A percentile compares a stretch with the other conserved stretches of the same genome.
Evolutionary conservation across 2,888 invertebrate species (phyloP).

Genomic region (Polyploca ridens): DNA sequence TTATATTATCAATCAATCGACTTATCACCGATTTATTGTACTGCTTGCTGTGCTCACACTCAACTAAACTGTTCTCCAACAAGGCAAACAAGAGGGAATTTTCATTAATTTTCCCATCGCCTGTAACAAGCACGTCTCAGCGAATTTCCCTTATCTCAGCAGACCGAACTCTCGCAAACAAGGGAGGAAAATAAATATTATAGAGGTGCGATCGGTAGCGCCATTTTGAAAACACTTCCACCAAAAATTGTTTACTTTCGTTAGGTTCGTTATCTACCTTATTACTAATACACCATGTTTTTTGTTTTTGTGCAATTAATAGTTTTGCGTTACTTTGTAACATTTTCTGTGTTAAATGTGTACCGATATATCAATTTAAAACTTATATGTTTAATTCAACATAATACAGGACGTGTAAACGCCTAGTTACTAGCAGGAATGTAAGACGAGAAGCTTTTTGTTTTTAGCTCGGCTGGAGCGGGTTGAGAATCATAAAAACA

Average conservation of each 20-base stretch:
- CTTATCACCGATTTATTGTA: background rate
- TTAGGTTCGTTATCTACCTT: background rate
- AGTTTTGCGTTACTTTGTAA: too few relatives aligned
- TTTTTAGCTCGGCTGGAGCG: background rate
- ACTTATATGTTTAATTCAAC: background rate
- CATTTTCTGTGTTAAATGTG: background rate
- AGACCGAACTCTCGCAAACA: slow-evolving; percentile 16
- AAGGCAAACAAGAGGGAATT: slow-evolving; percentile 15
- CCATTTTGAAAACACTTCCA: slow-evolving; percentile 9
- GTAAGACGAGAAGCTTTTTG: slow-evolving; percentile 6
- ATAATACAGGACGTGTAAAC: background rate
- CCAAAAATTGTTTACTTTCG: background rate
- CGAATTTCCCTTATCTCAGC: slow-evolving; percentile 16
- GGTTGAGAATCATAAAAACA: slow-evolving; percentile 34
- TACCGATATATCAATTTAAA: background rate
- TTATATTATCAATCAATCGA: background rate
- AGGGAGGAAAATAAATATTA: slow-evolving; percentile 12
- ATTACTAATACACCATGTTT: background rate
- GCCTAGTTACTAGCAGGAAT: background rate
- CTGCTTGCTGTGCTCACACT: background rate
- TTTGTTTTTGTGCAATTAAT: too few relatives aligned
- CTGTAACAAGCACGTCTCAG: slow-evolving; percentile 13
- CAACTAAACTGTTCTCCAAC: slow-evolving; percentile 11
- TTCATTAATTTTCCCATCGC: slow-evolving; percentile 14
- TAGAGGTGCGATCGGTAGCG: slow-evolving; percentile 15